Evolutionary conservation across 1,140 invertebrate species (phyloP).

Genomic region (Habropoda laboriosa): DNA sequence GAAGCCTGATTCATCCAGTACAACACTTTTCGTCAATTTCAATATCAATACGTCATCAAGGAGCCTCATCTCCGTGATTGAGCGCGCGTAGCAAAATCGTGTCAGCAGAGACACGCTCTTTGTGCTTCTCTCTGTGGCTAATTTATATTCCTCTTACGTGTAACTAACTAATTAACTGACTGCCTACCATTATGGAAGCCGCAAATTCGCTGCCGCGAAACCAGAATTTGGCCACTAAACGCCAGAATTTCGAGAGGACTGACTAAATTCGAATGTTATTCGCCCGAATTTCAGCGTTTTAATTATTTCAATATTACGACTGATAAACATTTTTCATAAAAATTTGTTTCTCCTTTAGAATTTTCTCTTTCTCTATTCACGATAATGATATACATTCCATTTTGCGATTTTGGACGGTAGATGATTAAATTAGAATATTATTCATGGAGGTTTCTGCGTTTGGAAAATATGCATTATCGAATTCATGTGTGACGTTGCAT

Average conservation of each 20-base stretch:
- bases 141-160: slow-evolving; percentile 45
- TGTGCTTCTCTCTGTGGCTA: not conserved
- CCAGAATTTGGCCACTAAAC: not conserved
- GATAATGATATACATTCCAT: too few species aligned
- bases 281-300: not conserved
- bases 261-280: not conserved
- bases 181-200: slow-evolving; percentile 17
- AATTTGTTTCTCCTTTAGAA: too few species aligned
- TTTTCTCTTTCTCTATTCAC: too few species aligned
- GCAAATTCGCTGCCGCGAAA: slow-evolving; percentile 1
- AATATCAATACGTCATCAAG: not conserved
- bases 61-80: not conserved
- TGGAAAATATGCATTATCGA: too few species aligned
- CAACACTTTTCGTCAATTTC: not conserved
- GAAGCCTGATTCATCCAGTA: not conserved
- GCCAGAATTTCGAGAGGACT: not conserved
- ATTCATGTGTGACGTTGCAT: too few species aligned
- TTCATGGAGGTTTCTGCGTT: not conserved
- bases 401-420: not conserved
- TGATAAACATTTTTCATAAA: too few species aligned
- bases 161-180: slow-evolving; percentile 46
- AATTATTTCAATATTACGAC: too few species aligned
- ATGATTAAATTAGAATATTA: not conserved
- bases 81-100: not conserved
- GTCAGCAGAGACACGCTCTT: not conserved